Conservation (phyloP, 2,113 vertebrate genomes). For the Apteryx mantelli region DNA sequence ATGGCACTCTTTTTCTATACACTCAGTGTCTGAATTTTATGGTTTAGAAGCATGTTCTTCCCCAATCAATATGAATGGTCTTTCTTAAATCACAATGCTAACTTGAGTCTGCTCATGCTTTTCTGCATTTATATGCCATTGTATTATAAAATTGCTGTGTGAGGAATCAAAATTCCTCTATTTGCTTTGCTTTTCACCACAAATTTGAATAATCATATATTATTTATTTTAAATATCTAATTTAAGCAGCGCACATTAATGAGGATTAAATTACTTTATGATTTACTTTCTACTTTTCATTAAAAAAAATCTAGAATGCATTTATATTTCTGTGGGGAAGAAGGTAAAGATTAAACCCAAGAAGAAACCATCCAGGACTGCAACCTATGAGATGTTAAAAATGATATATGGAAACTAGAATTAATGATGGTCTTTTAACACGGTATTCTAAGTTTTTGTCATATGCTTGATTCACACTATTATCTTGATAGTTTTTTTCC, state of each 20-base stretch:
- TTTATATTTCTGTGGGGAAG: not conserved
- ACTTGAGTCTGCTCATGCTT: not conserved
- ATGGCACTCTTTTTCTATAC: conserved; percentile 67
- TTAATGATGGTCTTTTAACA: not conserved
- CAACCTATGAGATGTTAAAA: not conserved
- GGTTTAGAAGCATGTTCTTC: not conserved
- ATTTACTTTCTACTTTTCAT: not conserved
- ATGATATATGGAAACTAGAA: not conserved
- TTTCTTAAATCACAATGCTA: not conserved
- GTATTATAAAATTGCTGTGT: not conserved
- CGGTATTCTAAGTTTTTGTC: not conserved
- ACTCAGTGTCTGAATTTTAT: not conserved
- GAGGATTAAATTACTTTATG: conserved; percentile 22
- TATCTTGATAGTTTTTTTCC: not conserved
- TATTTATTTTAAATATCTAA: not conserved
- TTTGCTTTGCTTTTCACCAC: not conserved
- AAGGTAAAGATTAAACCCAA: not conserved
- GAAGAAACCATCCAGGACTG: not conserved
- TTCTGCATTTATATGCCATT: not conserved
- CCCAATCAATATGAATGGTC: not conserved
- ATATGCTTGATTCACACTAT: not conserved
- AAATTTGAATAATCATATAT: not conserved
- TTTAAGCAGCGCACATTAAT: conserved; percentile 3
- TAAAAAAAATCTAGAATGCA: not conserved
- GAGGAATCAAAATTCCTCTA: conserved; percentile 7